Evolutionary conservation across 2,797 vertebrate genomes (phyloP).

Genomic region (Muscicapa comitata): DNA sequence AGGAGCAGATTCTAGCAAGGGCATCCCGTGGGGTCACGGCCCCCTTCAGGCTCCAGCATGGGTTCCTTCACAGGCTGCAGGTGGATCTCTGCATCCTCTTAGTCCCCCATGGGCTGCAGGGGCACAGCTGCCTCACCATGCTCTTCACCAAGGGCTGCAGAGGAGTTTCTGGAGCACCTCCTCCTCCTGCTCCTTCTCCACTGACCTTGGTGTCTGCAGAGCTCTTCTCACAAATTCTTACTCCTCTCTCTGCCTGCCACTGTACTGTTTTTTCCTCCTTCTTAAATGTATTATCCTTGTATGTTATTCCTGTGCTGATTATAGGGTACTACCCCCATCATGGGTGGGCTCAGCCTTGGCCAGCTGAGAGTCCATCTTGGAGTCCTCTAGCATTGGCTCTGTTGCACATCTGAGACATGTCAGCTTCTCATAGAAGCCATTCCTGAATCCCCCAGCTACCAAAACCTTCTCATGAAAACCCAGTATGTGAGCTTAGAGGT

Average conservation of each 20-base stretch:
- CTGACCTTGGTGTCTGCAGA: background rate
- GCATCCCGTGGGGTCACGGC: background rate
- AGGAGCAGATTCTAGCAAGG: background rate
- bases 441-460: background rate
- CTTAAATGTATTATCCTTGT: background rate
- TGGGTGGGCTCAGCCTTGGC: background rate
- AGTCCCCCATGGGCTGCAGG: background rate
- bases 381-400: background rate
- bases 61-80: background rate
- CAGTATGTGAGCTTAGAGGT: background rate
- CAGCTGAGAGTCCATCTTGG: accelerated
- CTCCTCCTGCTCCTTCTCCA: background rate
- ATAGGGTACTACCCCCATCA: background rate
- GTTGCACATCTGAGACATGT: accelerated
- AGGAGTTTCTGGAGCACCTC: background rate
- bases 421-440: background rate
- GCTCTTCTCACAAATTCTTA: background rate
- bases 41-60: background rate
- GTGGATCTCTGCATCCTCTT: background rate
- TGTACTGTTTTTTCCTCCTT: background rate
- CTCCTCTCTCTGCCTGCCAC: background rate
- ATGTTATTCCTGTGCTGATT: background rate
- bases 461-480: background rate
- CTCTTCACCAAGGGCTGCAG: background rate
- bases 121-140: background rate